Conservation (phyloP, 1,140 invertebrate species). For the Apis mellifera region DNA sequence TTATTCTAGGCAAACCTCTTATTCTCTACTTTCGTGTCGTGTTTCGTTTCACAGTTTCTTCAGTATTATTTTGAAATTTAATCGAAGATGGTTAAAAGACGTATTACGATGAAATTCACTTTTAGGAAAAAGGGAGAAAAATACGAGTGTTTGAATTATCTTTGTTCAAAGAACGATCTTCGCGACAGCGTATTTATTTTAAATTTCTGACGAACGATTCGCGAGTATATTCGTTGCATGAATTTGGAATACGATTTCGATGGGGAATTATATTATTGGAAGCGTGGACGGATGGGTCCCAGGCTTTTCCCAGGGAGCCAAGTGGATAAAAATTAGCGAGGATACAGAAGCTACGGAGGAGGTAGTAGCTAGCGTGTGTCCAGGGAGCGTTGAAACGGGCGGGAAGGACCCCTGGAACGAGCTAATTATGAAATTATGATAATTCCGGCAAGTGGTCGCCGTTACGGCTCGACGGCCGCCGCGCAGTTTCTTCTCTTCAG, state of each 20-base stretch:
- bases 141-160: too few relatives aligned
- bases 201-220: too few relatives aligned
- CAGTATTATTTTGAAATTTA: too few relatives aligned
- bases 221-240: too few relatives aligned
- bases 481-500: conserved; percentile 10
- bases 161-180: too few relatives aligned
- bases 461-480: conserved; percentile 54
- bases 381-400: conserved; percentile 62
- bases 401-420: conserved; percentile 66
- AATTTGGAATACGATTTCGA: neutral
- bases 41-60: too few relatives aligned
- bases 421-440: conserved; percentile 71
- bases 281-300: neutral
- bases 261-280: neutral
- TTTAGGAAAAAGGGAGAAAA: too few relatives aligned
- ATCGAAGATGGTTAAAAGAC: too few relatives aligned
- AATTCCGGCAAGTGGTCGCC: conserved; percentile 58
- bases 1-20: too few relatives aligned
- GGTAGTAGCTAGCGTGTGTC: conserved; percentile 54
- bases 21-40: too few relatives aligned
- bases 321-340: neutral
- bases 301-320: neutral
- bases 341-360: conserved; percentile 42
- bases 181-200: too few relatives aligned
- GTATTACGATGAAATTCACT: too few relatives aligned